Conservation (phyloP, 2,888 invertebrate species). For the Ormyrus pomaceus region DNA sequence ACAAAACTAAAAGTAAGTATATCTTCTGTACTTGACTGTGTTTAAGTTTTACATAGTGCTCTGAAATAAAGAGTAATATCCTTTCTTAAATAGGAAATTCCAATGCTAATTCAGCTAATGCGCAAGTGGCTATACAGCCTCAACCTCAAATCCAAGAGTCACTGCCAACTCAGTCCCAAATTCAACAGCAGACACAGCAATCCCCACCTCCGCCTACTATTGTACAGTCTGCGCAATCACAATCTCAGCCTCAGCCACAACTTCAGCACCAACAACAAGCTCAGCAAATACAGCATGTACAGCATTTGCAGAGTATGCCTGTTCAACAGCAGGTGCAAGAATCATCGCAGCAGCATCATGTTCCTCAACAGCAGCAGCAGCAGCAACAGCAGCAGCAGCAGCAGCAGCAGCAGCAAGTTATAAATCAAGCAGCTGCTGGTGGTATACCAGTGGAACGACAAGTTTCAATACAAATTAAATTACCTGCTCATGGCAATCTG, state of each 20-base stretch:
- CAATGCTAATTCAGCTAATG: slow-evolving; percentile 45
- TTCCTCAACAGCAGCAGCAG: slow-evolving; percentile 59
- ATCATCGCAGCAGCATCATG: slow-evolving; percentile 50
- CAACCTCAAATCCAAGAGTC: slow-evolving; percentile 55
- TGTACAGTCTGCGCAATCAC: slow-evolving; percentile 11
- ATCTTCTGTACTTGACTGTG: too few relatives aligned
- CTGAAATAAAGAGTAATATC: too few relatives aligned
- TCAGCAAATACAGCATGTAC: slow-evolving; percentile 60
- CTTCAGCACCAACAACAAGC: slow-evolving; percentile 53
- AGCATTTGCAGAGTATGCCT: slow-evolving; percentile 56
- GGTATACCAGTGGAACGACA: slow-evolving; percentile 76
- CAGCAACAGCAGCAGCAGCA: slow-evolving; percentile 63
- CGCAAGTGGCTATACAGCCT: slow-evolving; percentile 57
- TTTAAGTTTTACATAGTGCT: too few relatives aligned
- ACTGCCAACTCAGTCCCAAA: slow-evolving; percentile 61
- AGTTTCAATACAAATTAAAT: slow-evolving; percentile 82
- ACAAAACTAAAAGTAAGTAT: slow-evolving; percentile 61
- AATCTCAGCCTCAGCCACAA: slow-evolving; percentile 60
- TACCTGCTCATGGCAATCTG: slow-evolving; percentile 87
- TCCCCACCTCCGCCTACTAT: slow-evolving; percentile 42
- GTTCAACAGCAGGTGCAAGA: slow-evolving; percentile 49
- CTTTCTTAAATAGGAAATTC: slow-evolving; percentile 39
- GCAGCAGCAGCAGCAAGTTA: slow-evolving; percentile 69
- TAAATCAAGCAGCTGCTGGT: slow-evolving; percentile 72
- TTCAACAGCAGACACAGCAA: slow-evolving; percentile 57